Base-by-base conservation (phyloP, 2,797 vertebrate species). In the Silurus aristotelis region DNA sequence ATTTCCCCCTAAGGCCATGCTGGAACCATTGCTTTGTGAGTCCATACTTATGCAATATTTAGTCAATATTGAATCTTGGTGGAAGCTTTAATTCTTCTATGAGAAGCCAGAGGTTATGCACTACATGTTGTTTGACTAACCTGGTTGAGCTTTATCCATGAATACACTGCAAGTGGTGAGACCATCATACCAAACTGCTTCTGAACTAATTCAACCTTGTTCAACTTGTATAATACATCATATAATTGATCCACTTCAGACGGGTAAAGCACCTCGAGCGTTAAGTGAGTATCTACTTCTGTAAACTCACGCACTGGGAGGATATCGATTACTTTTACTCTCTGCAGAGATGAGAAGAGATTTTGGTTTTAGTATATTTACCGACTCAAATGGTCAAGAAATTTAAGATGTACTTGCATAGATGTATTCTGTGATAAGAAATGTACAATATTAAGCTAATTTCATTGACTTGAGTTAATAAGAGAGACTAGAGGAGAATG, bases 331-430 rank as follows among this genome's bases (percentile, higher is more conserved):
- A 38, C 72, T 68, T 75, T 70, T 38, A 63, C 46, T 71, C 43
- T 77, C 27, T 63, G 55, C 43, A 80, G 71, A 64, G 82, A 61
- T 48, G 55, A 81, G 58, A 78, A 68, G 20, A 82, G 25, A 56
- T 68, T 83, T 77, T 84, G 80, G 83, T 77, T 86, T 83, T 76
- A 86, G 48, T 80, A 70, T 77, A 68, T 77, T 83, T 87, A 71
- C 82, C 72, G 72, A 78, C 71, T 84, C 58, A 55, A 46, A 72
- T 63, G 70, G 83, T 80, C 46, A 25, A 80, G 61, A 10, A 43
- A 48, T 25, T 52, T 80, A 43, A 5, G 43, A 52, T 66, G 3
- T 64, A 52, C 78, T 66, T 80, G 61, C 43, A 79, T n/a, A 22
- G 22, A 25, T 17, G 14, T 46, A 64, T 48, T 19, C 43, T 66